Evolutionary conservation across 2,888 invertebrate species (phyloP).

Genomic region (Pachymerium ferrugineum): DNA sequence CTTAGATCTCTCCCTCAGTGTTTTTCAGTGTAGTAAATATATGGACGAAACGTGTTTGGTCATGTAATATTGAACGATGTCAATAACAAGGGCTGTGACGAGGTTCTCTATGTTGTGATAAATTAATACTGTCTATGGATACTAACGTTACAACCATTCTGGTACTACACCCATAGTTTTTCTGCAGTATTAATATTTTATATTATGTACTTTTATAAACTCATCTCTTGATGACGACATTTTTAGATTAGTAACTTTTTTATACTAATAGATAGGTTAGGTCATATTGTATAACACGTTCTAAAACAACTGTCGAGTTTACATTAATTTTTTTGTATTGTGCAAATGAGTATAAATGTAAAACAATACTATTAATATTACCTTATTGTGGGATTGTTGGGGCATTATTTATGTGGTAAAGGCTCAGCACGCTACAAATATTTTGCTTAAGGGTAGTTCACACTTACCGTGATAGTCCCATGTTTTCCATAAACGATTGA

Average conservation of each 20-base stretch:
- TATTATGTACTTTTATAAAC: neutral
- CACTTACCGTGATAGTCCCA: no score
- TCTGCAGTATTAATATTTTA: neutral
- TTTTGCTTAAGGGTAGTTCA: neutral
- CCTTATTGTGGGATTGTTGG: neutral
- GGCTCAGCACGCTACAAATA: neutral
- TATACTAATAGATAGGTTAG: no score
- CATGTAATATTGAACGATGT: neutral
- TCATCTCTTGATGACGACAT: no score
- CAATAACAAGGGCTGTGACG: slow-evolving; percentile 1
- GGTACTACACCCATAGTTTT: neutral
- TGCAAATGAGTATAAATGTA: no score
- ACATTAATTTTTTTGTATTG: no score
- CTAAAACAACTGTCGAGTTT: no score
- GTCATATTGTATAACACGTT: no score
- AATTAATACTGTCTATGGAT: neutral
- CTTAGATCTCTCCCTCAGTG: neutral
- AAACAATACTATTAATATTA: no score
- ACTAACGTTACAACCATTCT: neutral
- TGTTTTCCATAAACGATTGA: no score
- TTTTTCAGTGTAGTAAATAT: no score
- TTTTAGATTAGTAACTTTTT: no score
- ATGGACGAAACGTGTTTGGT: no score
- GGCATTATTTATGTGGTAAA: slow-evolving; percentile 8
- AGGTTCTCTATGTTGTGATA: neutral